phyloP scores from a whole-genome alignment of 2,888 invertebrate species.

The Tuta absoluta region DNA sequence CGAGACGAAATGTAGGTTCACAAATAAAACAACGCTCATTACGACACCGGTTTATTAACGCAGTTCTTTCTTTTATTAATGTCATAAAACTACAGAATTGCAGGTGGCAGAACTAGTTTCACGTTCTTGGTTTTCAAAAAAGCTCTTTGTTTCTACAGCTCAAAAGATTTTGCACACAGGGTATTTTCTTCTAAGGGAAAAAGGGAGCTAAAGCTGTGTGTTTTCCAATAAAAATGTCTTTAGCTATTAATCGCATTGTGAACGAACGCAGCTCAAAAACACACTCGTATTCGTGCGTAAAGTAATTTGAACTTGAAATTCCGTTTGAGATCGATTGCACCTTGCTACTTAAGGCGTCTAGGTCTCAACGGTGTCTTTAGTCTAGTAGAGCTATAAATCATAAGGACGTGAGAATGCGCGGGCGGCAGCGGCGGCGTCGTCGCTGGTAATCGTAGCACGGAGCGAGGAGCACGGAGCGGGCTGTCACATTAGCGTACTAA shows the following conservation, averaged over 20 bases:
- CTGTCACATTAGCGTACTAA: slow-evolving; percentile 64
- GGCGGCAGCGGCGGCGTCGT: slow-evolving; percentile 33
- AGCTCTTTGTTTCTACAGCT: not conserved
- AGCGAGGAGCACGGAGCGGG: slow-evolving; percentile 37
- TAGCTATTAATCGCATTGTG: not conserved
- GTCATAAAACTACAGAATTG: not conserved
- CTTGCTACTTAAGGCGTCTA: not conserved
- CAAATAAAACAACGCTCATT: slow-evolving; percentile 22
- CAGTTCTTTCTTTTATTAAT: slow-evolving; percentile 7
- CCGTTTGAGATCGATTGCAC: not conserved
- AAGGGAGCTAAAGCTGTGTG: not conserved
- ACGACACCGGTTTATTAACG: slow-evolving; percentile 21
- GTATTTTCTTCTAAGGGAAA: not conserved
- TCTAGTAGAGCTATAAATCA: slow-evolving; percentile 42
- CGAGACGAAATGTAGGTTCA: slow-evolving; percentile 12
- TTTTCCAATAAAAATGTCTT: not conserved
- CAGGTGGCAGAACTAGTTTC: not conserved
- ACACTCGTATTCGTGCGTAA: not conserved
- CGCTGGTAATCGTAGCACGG: slow-evolving; percentile 34
- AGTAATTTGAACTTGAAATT: not conserved
- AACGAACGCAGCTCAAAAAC: not conserved
- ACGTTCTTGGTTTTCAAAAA: not conserved
- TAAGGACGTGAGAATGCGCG: slow-evolving; percentile 43
- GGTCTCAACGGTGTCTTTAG: slow-evolving; percentile 10
- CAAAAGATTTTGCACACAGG: not conserved